Evolutionary conservation across 2,888 invertebrate species (phyloP).

Genomic region (Chrysolina haemoptera): DNA sequence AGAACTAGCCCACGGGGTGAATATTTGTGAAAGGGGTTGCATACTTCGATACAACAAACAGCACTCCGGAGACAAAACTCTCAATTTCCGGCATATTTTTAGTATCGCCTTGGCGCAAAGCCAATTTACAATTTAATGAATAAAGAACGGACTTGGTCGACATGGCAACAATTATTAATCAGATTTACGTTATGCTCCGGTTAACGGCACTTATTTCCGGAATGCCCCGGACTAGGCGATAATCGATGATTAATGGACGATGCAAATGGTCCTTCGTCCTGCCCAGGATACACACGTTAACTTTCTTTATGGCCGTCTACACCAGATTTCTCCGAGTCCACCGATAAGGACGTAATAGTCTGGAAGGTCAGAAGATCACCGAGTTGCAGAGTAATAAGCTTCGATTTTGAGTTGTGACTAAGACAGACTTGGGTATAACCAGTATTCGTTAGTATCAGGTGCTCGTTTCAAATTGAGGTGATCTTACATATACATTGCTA

Average conservation of each 20-base stretch:
- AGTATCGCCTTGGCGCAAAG: slow-evolving; percentile 46
- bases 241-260: slow-evolving; percentile 51
- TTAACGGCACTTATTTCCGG: slow-evolving; percentile 58
- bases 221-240: slow-evolving; percentile 41
- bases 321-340: background rate
- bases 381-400: background rate
- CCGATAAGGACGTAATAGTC: slow-evolving; percentile 15
- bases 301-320: slow-evolving; percentile 29
- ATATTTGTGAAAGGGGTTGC: slow-evolving; percentile 57
- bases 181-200: slow-evolving; percentile 57
- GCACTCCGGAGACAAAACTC: slow-evolving; percentile 62
- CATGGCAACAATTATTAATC: slow-evolving; percentile 55
- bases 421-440: background rate
- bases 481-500: too few species aligned
- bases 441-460: too few species aligned
- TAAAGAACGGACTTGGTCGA: slow-evolving; percentile 49
- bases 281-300: slow-evolving; percentile 36
- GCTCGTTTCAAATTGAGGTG: too few species aligned
- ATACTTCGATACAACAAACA: slow-evolving; percentile 56
- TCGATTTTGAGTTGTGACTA: background rate
- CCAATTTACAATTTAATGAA: slow-evolving; percentile 57
- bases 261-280: slow-evolving; percentile 42
- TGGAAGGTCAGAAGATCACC: background rate
- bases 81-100: slow-evolving; percentile 63
- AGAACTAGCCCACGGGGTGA: slow-evolving; percentile 48